Conservation (phyloP, 2,888 invertebrate species). For the Nemotelus pantherinus region DNA sequence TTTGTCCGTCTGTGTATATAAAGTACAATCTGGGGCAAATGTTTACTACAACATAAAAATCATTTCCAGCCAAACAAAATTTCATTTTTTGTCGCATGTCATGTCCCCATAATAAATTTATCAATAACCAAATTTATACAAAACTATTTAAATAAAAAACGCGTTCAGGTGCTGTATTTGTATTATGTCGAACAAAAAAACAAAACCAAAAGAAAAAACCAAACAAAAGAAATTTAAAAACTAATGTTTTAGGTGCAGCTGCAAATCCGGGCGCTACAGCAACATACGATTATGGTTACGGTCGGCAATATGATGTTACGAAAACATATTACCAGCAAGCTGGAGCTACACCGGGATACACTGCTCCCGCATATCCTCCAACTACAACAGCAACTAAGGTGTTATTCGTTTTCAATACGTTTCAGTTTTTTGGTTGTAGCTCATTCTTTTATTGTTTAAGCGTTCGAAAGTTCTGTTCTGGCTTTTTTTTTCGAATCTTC, state of each 20-base stretch:
- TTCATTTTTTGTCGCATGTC: too few species aligned
- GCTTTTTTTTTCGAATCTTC: background rate
- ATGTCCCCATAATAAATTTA: too few species aligned
- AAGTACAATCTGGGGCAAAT: too few species aligned
- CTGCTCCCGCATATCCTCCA: constrained; percentile 66
- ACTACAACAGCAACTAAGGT: constrained; percentile 61
- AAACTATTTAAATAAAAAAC: background rate
- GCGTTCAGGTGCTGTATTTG: constrained; percentile 52
- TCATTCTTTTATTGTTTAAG: constrained; percentile 41
- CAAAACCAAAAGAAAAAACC: background rate
- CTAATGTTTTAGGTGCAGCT: constrained; percentile 54
- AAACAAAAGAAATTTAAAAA: constrained; percentile 24
- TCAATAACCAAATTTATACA: too few species aligned
- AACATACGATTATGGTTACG: constrained; percentile 77
- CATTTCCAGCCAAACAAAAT: too few species aligned
- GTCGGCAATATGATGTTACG: constrained; percentile 80
- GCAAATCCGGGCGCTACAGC: constrained; percentile 68
- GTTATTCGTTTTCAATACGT: constrained; percentile 42
- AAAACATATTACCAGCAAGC: constrained; percentile 88
- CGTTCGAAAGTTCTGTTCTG: background rate
- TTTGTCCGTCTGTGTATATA: too few species aligned
- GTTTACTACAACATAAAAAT: too few species aligned
- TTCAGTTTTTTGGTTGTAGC: background rate
- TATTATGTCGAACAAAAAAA: constrained; percentile 12
- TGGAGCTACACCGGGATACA: constrained; percentile 66